Evolutionary conservation across 2,888 invertebrate species (phyloP).

Genomic region (Luperina nickerlii): DNA sequence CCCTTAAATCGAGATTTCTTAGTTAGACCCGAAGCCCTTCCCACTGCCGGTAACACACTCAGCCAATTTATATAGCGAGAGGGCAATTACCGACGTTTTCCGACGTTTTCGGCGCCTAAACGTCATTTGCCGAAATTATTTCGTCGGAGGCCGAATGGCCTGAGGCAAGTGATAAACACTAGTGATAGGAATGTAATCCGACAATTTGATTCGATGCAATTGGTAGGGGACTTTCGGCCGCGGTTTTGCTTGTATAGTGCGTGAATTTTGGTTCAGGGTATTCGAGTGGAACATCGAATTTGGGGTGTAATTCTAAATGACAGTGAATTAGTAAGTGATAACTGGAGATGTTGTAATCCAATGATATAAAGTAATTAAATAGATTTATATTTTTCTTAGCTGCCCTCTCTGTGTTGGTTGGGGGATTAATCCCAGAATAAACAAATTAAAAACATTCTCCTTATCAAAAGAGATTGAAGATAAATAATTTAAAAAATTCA

Average conservation of each 20-base stretch:
- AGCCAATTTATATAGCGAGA: conserved; percentile 87
- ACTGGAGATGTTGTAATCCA: conserved; percentile 8
- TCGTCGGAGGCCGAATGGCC: conserved; percentile 75
- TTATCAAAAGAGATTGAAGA: background rate
- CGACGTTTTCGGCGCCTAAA: conserved; percentile 83
- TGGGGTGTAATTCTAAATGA: conserved; percentile 20
- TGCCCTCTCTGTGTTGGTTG: too few relatives aligned
- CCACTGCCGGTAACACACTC: conserved; percentile 84
- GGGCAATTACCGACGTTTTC: conserved; percentile 85
- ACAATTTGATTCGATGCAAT: conserved; percentile 62
- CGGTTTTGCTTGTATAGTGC: conserved; percentile 39
- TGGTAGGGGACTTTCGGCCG: conserved; percentile 54
- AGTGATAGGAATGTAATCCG: conserved; percentile 61
- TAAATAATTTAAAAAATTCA: background rate
- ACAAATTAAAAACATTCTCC: background rate
- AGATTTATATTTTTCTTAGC: background rate
- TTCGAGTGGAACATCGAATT: conserved; percentile 22
- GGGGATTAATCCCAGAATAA: too few relatives aligned
- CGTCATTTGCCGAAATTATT: conserved; percentile 86
- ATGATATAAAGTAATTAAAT: conserved; percentile 2
- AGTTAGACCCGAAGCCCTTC: conserved; percentile 76
- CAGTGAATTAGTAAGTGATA: conserved; percentile 39
- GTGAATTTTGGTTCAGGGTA: conserved; percentile 30
- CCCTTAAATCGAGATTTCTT: conserved; percentile 62
- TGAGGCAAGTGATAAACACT: conserved; percentile 74